Conservation (phyloP, 2,888 invertebrate species). For the Melanchra persicariae region DNA sequence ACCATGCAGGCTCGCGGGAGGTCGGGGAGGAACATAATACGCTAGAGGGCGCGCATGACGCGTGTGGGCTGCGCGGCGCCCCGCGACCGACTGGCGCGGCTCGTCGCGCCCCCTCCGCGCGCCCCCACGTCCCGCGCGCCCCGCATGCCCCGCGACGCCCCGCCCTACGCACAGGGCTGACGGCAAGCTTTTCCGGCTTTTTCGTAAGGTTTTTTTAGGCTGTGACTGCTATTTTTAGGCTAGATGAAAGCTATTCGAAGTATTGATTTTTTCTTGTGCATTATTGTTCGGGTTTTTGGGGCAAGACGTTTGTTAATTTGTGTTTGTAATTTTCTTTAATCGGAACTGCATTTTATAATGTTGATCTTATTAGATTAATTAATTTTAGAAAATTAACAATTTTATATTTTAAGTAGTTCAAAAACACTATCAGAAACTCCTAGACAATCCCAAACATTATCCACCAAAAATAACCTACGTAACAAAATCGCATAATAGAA, state of each 20-base stretch:
- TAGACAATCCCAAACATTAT: neutral
- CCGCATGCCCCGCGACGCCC: slow-evolving; percentile 69
- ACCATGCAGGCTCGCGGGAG: slow-evolving; percentile 98
- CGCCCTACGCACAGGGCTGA: slow-evolving; percentile 81
- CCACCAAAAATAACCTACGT: slow-evolving; percentile 13
- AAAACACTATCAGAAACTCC: too few relatives aligned
- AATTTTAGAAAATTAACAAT: neutral
- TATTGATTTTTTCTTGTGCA: slow-evolving; percentile 54
- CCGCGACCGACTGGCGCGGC: slow-evolving; percentile 88
- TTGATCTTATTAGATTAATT: slow-evolving; percentile 16
- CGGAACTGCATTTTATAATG: neutral
- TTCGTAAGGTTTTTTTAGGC: slow-evolving; percentile 56
- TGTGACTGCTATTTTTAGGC: slow-evolving; percentile 51
- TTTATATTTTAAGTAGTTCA: too few relatives aligned
- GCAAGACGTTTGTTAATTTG: neutral
- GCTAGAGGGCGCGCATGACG: slow-evolving; percentile 88
- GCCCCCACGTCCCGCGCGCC: slow-evolving; percentile 66
- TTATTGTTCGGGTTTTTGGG: slow-evolving; percentile 12
- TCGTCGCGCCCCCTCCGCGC: slow-evolving; percentile 64
- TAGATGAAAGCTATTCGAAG: slow-evolving; percentile 57
- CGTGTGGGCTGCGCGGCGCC: slow-evolving; percentile 89
- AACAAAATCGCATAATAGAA: slow-evolving; percentile 45
- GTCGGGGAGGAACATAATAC: slow-evolving; percentile 97
- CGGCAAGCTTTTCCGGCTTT: slow-evolving; percentile 77
- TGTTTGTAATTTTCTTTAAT: neutral